Base-by-base conservation (phyloP, 2,113 vertebrate species). In the Erpornis zantholeuca region DNA sequence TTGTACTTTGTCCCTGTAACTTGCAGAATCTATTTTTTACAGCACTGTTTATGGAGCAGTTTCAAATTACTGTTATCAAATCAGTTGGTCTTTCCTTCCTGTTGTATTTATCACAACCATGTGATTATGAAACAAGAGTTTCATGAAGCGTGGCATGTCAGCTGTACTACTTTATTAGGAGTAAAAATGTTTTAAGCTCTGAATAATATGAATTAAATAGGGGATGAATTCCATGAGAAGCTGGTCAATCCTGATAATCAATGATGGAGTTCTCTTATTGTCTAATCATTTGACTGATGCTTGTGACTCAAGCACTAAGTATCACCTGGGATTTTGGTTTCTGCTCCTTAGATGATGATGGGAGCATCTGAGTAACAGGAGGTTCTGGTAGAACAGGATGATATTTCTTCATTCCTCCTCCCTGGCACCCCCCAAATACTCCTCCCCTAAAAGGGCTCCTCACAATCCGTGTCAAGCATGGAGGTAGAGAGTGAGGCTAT, bases 371-470 rank as follows among this genome's bases (percentile, higher is more conserved):
- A 54, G 12, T 42, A 71, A 38, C 10, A 9, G 29, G 60, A 91
- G 52, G 5, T 66, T 56, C 68, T 75, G 50, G 29, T 42, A 50
- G n/a, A 75, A 42, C 33, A 50, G 15, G 63, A 40, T 38, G 28
- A 11, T 44, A 21, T 57, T 68, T 60, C 27, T 75, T 77, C 24
- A 14, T 73, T 86, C 23, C 5, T 86, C 23, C 15, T n/a, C 24
- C 8, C 4, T 5, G 70, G 42, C 21, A 2, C 14, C 4, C 20
- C 15, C 4, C 25, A 63, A 1, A 7, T 61, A 40, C 15, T 20
- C 4, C 14, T 65, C 11, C 10, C 10, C 3, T 2, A 4, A 44
- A 36, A 61, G 38, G 18, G n/a, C 9, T 11, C 2, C 17, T 14
- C 17, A 31, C 57, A 88, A 73, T 21, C 16, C 11, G 7, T 5